Percentiles rank a stretch among this genome's conserved stretches.
phyloP scores from a whole-genome alignment of 2,113 vertebrate species.

The Aix galericulata region DNA sequence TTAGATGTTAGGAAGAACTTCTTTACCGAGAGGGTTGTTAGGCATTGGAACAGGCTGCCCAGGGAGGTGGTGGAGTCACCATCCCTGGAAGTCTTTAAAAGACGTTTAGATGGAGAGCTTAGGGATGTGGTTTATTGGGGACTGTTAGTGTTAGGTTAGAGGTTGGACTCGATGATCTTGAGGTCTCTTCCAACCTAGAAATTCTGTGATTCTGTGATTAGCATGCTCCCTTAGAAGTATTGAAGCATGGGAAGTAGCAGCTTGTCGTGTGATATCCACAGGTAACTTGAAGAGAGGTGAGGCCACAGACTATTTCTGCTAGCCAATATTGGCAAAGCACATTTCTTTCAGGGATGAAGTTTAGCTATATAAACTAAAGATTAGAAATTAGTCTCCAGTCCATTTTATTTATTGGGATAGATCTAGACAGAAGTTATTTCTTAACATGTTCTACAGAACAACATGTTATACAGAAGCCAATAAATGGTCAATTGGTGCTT shows the following conservation, averaged over 20 bases:
- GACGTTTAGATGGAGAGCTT: no score
- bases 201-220: no score
- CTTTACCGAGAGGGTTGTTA: no score
- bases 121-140: no score
- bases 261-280: neutral
- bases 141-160: no score
- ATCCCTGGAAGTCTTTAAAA: no score
- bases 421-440: neutral
- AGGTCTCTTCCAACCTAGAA: no score
- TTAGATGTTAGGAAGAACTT: no score
- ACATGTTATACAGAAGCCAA: neutral
- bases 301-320: fast-evolving
- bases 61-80: no score
- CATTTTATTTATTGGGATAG: neutral
- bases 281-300: neutral
- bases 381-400: fast-evolving
- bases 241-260: neutral
- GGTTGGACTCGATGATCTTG: no score
- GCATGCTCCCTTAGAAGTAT: fast-evolving
- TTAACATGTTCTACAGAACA: neutral
- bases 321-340: neutral
- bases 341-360: neutral
- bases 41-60: no score
- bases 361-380: neutral
- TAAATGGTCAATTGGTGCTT: fast-evolving